phyloP scores from a whole-genome alignment of 2,888 invertebrate species.

The Ypsolopha scabrella region DNA sequence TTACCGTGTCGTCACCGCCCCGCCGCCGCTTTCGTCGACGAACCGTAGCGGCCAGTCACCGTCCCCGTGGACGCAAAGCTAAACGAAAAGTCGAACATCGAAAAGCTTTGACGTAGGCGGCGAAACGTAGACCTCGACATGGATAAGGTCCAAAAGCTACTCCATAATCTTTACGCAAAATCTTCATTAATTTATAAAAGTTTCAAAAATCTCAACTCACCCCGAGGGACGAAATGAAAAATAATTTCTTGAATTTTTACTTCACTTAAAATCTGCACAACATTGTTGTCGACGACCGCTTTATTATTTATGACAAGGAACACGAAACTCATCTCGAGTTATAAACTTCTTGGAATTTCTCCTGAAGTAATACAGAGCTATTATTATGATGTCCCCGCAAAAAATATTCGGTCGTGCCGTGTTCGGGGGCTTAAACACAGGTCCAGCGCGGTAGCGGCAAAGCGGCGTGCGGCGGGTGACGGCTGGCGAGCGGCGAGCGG shows the following conservation, averaged over 20 bases:
- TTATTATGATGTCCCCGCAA: slow-evolving; percentile 70
- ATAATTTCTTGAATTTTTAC: slow-evolving; percentile 60
- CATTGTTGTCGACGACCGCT: slow-evolving; percentile 67
- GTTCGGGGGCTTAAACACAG: slow-evolving; percentile 28
- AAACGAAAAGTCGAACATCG: too few relatives aligned
- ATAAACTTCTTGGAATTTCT: slow-evolving; percentile 71
- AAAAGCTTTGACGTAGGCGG: too few relatives aligned
- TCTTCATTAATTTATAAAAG: slow-evolving; percentile 49
- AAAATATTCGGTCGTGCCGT: slow-evolving; percentile 54
- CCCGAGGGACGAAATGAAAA: slow-evolving; percentile 47
- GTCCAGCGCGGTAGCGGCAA: neutral
- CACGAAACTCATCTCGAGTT: slow-evolving; percentile 71
- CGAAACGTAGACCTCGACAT: neutral
- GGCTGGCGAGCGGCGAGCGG: slow-evolving; percentile 21
- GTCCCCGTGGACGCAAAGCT: too few relatives aligned
- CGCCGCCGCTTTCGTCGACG: too few relatives aligned
- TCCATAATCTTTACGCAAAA: slow-evolving; percentile 12
- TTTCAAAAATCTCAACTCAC: slow-evolving; percentile 44
- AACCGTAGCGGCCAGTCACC: too few relatives aligned
- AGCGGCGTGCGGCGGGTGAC: slow-evolving; percentile 20
- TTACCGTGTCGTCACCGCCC: too few relatives aligned
- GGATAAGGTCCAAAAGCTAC: neutral
- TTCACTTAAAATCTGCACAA: slow-evolving; percentile 66
- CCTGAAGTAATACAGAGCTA: slow-evolving; percentile 70
- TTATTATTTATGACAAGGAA: slow-evolving; percentile 71